Conservation (phyloP, 37 sponge, comb jelly and placozoan genomes). For the Cladorhizidae sp. region DNA sequence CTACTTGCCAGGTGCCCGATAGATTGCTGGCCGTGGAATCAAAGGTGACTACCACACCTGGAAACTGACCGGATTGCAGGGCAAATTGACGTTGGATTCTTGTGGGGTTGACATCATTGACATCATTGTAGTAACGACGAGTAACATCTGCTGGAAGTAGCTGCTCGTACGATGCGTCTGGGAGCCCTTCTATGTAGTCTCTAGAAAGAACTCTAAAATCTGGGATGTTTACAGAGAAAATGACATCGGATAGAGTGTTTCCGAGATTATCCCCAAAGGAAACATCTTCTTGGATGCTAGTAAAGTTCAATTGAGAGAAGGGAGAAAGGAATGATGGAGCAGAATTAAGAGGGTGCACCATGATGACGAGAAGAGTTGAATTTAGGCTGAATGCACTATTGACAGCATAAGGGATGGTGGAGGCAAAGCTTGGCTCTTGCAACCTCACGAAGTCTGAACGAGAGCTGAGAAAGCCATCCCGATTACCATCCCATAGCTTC, state of each 20-base stretch:
- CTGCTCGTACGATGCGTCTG: slow-evolving; percentile 4
- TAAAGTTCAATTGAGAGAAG: slow-evolving; percentile 16
- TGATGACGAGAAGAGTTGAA: slow-evolving; percentile 24
- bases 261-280: slow-evolving; percentile 44
- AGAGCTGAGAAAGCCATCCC: slow-evolving; percentile 65
- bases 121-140: slow-evolving; percentile 31
- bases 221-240: slow-evolving; percentile 27
- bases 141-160: slow-evolving; percentile 25
- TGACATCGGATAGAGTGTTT: slow-evolving; percentile 33
- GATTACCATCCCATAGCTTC: slow-evolving; percentile 85
- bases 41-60: slow-evolving; percentile 61
- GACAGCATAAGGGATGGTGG: slow-evolving; percentile 44
- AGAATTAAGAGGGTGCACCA: slow-evolving; percentile 42
- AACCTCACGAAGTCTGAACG: slow-evolving; percentile 17
- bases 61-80: slow-evolving; percentile 25
- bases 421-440: not conserved
- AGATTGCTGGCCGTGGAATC: not conserved
- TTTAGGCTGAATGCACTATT: slow-evolving; percentile 54
- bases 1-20: slow-evolving; percentile 75
- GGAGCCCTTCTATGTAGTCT: slow-evolving; percentile 45
- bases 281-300: slow-evolving; percentile 46
- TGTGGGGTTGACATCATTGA: slow-evolving; percentile 32
- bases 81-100: slow-evolving; percentile 25
- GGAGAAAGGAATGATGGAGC: slow-evolving; percentile 38
- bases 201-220: slow-evolving; percentile 28